These are phyloP conservation scores for Eristalinus sepulchralis DNA, from an alignment of 2,888 invertebrate genomes.

Conservation along the genomic window DNA sequence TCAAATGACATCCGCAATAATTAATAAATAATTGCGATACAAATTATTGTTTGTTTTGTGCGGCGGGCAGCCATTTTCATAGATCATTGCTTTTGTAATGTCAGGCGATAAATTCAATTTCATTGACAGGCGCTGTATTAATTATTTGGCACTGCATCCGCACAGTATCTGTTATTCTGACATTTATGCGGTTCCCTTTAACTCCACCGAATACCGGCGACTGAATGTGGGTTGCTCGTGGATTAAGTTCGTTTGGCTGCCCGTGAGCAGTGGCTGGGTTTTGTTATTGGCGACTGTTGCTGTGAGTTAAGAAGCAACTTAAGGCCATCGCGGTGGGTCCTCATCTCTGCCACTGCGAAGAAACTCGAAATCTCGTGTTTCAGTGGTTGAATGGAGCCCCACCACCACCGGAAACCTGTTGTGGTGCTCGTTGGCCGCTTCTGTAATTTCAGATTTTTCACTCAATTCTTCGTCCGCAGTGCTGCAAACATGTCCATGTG, in stretches of 20 bases:
- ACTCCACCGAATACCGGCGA: not conserved
- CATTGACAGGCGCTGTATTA: constrained; percentile 21
- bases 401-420: no score
- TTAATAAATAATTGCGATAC: constrained; percentile 1
- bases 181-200: not conserved
- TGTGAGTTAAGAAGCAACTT: no score
- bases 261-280: no score
- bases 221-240: not conserved
- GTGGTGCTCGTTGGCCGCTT: not conserved
- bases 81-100: constrained; percentile 45
- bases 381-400: no score
- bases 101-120: constrained; percentile 17
- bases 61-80: constrained; percentile 38
- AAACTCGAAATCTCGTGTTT: no score
- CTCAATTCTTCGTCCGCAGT: constrained; percentile 21
- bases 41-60: constrained; percentile 50
- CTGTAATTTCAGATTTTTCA: not conserved
- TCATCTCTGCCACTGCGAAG: no score
- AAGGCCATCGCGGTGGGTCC: no score
- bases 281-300: no score
- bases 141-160: constrained; percentile 6
- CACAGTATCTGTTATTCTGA: not conserved
- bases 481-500: constrained; percentile 49
- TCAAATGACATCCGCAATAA: not conserved
- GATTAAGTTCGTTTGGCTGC: not conserved